These are phyloP conservation scores for Drosophila pallidifrons DNA, from an alignment of 1,140 invertebrate genomes.

Conservation along the genomic window DNA sequence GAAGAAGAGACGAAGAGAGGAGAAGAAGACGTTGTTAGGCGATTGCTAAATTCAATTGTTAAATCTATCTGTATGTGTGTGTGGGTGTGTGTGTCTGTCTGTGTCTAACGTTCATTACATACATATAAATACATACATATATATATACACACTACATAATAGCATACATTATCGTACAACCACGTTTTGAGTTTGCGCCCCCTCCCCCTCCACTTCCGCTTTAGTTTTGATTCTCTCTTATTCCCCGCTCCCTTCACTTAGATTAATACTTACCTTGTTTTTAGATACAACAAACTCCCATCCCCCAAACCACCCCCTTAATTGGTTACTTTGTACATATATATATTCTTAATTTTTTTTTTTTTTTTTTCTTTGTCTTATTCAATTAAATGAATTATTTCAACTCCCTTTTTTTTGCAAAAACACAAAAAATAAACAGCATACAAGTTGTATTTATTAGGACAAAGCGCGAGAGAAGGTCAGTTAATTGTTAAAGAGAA, in stretches of 20 bases:
- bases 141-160: background rate
- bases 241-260: background rate
- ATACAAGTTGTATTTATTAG: constrained; percentile 10
- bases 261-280: constrained; percentile 31
- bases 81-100: background rate
- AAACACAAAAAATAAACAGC: constrained; percentile 25
- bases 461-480: constrained; percentile 31
- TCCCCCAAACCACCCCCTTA: background rate
- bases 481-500: constrained; percentile 70
- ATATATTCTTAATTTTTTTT: constrained; percentile 35
- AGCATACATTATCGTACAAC: constrained; percentile 11
- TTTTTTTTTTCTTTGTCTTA: constrained; percentile 22
- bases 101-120: constrained; percentile 20
- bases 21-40: constrained; percentile 8
- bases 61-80: constrained; percentile 14
- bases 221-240: background rate
- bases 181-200: constrained; percentile 7
- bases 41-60: constrained; percentile 37
- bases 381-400: constrained; percentile 19
- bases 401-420: constrained; percentile 47
- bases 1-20: background rate
- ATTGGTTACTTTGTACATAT: constrained; percentile 62
- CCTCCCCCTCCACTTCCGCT: background rate
- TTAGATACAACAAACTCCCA: constrained; percentile 12
- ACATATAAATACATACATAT: background rate